These are phyloP conservation scores for Mactromeris polynyma DNA, from an alignment of 2,888 invertebrate species.

Conservation along the genomic window DNA sequence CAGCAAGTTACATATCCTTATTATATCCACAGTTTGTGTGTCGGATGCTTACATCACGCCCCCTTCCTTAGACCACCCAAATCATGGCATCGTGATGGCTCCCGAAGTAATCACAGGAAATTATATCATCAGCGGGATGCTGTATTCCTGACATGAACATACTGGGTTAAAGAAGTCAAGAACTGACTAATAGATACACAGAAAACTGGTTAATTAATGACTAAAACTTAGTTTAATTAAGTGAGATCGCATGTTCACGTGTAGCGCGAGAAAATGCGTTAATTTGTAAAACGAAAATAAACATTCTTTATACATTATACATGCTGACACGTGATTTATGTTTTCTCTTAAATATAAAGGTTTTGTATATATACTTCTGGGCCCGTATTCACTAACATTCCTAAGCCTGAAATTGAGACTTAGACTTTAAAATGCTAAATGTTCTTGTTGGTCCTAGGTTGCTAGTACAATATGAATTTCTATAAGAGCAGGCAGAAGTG, in stretches of 20 bases:
- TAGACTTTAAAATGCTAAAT: no score
- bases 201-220: constrained; percentile 26
- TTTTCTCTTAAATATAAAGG: not conserved
- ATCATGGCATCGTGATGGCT: constrained; percentile 30
- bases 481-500: no score
- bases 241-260: not conserved
- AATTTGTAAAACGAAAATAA: constrained; percentile 17
- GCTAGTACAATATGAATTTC: no score
- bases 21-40: not conserved
- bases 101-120: constrained; percentile 30
- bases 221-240: constrained; percentile 16
- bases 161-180: constrained; percentile 28
- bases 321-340: not conserved
- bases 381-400: no score
- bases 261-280: constrained; percentile 8
- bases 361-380: no score
- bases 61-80: constrained; percentile 57
- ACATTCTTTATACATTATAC: constrained; percentile 6
- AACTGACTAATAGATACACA: constrained; percentile 27
- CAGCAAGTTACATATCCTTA: constrained; percentile 23
- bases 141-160: not conserved
- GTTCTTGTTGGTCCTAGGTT: no score
- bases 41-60: not conserved
- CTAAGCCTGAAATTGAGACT: no score
- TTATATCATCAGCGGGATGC: constrained; percentile 48